phyloP scores from a whole-genome alignment of 2,797 vertebrate genomes.

The Danio aesculapii region DNA sequence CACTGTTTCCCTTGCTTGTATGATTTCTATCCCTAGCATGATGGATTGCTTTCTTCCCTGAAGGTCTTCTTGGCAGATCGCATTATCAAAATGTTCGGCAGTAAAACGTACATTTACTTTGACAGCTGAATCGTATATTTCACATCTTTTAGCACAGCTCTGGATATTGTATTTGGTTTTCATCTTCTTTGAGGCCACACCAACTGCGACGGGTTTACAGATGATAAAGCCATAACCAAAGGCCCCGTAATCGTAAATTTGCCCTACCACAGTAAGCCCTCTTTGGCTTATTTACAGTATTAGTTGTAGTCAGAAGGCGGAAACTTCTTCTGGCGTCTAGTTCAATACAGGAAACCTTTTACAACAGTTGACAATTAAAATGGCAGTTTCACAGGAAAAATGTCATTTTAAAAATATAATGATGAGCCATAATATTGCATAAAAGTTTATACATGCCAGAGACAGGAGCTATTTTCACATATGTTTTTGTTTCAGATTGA shows the following conservation, averaged over 20 bases:
- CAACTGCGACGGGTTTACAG: constrained; percentile 46
- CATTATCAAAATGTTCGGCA: constrained; percentile 22
- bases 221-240: constrained; percentile 60
- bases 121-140: constrained; percentile 30
- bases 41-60: constrained; percentile 26
- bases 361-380: not conserved
- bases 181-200: constrained; percentile 36
- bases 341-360: constrained; percentile 10
- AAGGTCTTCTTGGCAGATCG: constrained; percentile 21
- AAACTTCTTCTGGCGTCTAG: constrained; percentile 15
- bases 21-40: too few relatives aligned
- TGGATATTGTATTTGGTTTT: constrained; percentile 42
- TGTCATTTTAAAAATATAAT: not conserved
- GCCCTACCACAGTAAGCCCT: constrained; percentile 7
- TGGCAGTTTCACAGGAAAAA: not conserved
- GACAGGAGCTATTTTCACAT: not conserved
- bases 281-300: constrained; percentile 26
- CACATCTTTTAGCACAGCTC: constrained; percentile 18
- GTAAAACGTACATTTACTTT: constrained; percentile 8
- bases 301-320: constrained; percentile 7
- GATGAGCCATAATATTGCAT: not conserved
- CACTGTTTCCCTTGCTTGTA: constrained; percentile 9
- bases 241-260: constrained; percentile 34
- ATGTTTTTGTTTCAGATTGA: not conserved
- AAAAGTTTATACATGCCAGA: not conserved